Evolutionary conservation across 2,113 vertebrate species (phyloP).

Genomic region (Eretmochelys imbricata): DNA sequence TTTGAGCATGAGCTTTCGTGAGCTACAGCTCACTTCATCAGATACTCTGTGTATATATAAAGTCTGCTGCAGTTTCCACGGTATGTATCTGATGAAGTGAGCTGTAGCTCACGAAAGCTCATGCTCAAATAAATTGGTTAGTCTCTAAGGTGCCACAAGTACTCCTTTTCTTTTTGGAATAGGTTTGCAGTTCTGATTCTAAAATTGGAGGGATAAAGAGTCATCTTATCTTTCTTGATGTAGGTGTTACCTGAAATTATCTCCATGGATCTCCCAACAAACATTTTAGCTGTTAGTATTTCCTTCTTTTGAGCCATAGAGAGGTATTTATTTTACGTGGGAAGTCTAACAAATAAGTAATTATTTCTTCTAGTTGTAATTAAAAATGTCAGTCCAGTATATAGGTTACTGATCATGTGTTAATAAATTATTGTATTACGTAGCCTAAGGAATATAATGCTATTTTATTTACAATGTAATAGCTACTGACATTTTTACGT

Average conservation of each 20-base stretch:
- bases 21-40: no score
- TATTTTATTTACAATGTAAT: not conserved
- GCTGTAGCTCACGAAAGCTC: no score
- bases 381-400: not conserved
- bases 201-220: not conserved
- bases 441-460: not conserved
- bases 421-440: not conserved
- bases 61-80: no score
- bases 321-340: not conserved
- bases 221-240: not conserved
- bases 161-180: no score
- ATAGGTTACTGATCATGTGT: not conserved
- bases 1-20: no score
- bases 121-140: no score
- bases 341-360: not conserved
- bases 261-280: not conserved
- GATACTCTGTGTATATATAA: no score
- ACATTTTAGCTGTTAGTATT: not conserved
- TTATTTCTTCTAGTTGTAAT: not conserved
- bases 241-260: not conserved
- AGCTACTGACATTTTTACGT: not conserved
- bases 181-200: not conserved
- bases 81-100: no score
- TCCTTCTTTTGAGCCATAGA: not conserved
- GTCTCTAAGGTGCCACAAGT: no score